Percentiles rank a stretch among this genome's conserved stretches.
These are phyloP conservation scores for Watersipora subatra DNA, from an alignment of 1,140 invertebrate genomes.

Conservation along the genomic window DNA sequence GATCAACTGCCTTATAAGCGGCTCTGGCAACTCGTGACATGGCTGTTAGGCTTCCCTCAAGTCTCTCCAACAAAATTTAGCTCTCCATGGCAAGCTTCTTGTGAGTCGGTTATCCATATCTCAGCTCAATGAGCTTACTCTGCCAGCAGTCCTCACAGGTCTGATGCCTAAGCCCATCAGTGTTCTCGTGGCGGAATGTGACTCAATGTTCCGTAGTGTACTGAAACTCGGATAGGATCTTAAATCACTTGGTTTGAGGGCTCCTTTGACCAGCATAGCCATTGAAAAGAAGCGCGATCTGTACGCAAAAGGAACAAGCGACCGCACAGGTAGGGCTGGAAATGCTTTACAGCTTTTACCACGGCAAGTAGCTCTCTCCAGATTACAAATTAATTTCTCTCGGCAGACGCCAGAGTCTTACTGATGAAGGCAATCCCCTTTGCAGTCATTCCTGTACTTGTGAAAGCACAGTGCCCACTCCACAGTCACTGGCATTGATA, in stretches of 20 bases:
- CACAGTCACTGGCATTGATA: constrained; percentile 11
- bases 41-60: no score
- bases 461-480: constrained; percentile 11
- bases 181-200: no score
- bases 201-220: no score
- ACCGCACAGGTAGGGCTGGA: not conserved
- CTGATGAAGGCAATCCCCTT: no score
- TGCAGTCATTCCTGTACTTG: constrained; percentile 11
- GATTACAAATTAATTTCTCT: constrained; percentile 40
- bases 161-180: no score
- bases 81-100: no score
- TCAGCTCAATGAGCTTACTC: no score
- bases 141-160: no score
- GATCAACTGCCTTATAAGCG: no score
- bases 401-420: constrained; percentile 31
- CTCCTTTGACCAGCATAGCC: not conserved
- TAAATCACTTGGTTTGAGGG: not conserved
- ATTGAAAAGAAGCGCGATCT: not conserved
- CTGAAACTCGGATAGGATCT: not conserved
- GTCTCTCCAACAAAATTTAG: no score
- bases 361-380: constrained; percentile 18
- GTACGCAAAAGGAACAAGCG: not conserved
- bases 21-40: no score
- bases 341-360: not conserved
- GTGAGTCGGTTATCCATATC: no score